Evolutionary conservation across 2,113 vertebrate genomes (phyloP).

Genomic region (Pseudopipra pipra): DNA sequence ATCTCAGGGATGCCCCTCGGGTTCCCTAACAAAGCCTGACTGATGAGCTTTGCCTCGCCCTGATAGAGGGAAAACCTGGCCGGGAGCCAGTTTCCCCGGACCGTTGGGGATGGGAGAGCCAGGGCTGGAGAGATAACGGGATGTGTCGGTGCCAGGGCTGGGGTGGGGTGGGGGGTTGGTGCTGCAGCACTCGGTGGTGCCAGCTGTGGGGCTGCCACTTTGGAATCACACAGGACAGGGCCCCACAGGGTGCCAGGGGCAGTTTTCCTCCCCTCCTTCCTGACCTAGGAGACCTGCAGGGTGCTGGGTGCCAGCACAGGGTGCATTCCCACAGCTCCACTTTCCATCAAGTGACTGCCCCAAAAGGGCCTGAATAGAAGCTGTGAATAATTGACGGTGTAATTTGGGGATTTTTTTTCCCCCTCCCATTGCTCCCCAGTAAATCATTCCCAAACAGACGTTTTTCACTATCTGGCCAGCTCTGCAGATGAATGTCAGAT

Average conservation of each 20-base stretch:
- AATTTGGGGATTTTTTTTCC: not conserved
- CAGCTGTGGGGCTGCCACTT: not conserved
- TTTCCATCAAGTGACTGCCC: not conserved
- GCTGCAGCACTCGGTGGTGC: not conserved
- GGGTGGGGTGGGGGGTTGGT: not conserved
- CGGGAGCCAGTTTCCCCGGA: not conserved
- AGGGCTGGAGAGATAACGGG: constrained; percentile 41
- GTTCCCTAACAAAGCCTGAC: not conserved
- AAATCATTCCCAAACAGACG: not conserved
- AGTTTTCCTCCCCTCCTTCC: not conserved
- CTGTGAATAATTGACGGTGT: not conserved
- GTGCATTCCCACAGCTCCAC: not conserved
- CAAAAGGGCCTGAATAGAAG: not conserved
- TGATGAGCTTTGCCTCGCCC: accelerated
- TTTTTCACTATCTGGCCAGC: not conserved
- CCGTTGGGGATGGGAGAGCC: constrained; percentile 55
- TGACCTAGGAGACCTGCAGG: not conserved
- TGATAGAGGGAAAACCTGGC: constrained; percentile 35
- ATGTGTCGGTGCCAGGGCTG: not conserved
- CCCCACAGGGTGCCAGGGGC: not conserved
- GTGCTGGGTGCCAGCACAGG: not conserved
- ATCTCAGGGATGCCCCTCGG: not conserved
- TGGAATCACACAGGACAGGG: not conserved
- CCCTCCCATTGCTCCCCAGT: not conserved
- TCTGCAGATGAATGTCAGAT: not conserved